phyloP scores from a whole-genome alignment of 2,113 vertebrate species.

The Syrrhaptes paradoxus region DNA sequence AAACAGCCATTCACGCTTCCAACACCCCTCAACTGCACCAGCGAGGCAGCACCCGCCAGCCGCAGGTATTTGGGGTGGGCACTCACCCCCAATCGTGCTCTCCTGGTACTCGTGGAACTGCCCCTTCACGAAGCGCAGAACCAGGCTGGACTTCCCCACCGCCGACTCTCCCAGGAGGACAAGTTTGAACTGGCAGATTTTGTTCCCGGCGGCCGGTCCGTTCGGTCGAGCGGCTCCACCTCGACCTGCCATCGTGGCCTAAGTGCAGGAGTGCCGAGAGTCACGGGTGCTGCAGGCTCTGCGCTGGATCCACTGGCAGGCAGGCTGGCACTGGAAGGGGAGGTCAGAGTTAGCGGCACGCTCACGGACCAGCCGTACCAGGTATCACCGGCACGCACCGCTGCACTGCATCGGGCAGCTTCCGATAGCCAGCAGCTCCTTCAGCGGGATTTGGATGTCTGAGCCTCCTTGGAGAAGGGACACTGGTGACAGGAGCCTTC shows the following conservation, averaged over 20 bases:
- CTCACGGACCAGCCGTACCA: background rate
- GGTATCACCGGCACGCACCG: background rate
- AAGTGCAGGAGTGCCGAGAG: constrained; percentile 44
- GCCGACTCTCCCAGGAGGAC: constrained; percentile 95
- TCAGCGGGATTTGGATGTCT: background rate
- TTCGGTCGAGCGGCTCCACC: constrained; percentile 92
- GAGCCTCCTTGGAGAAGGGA: background rate
- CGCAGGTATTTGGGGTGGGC: background rate
- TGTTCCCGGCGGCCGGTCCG: constrained; percentile 90
- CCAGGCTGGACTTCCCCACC: constrained; percentile 96
- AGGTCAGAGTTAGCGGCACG: background rate
- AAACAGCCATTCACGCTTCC: background rate
- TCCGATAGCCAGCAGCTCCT: background rate
- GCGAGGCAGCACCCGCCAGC: background rate
- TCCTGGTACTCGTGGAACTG: constrained; percentile 99
- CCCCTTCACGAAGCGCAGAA: constrained; percentile 97
- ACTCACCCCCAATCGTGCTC: constrained; percentile 97
- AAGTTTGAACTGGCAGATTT: constrained; percentile 98
- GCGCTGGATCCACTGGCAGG: constrained; percentile 63
- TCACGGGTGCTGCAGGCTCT: constrained; percentile 18
- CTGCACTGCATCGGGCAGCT: background rate
- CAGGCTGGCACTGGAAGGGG: constrained; percentile 70
- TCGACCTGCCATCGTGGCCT: constrained; percentile 89
- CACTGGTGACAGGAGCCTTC: background rate
- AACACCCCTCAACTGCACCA: background rate